Base-by-base conservation (phyloP, 64 coral and sea anemone species). In the Exaiptasia diaphana region DNA sequence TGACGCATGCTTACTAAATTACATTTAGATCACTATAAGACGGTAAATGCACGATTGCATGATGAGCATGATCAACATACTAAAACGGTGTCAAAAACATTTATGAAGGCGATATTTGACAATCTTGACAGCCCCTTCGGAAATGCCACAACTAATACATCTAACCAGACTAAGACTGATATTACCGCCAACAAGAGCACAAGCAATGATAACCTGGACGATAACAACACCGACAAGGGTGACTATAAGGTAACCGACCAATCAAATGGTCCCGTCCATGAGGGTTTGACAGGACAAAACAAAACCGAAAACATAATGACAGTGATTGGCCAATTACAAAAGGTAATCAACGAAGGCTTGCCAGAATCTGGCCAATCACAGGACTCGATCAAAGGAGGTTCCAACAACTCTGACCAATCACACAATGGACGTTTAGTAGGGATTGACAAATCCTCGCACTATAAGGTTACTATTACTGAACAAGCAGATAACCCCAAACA, bases 401-500 rank as follows among this genome's bases (percentile, higher is more conserved):
- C 11, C 61, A 9, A 37, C 30, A n/a, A 37, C 15, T 4, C 61
- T 65, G 61, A 18, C 61, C 61, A 36, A 35, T 65, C 61, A 27
- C 61, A 35, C 31, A 65, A 36, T 37, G 61, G 61, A 65, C 13
- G 61, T 65, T 65, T 65, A 65, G 38, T n/a, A n/a, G n/a, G n/a
- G n/a, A n/a, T n/a, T 20, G 30, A 65, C 32, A 37, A 65, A 35
- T 35, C 20, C 33, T 34, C 31, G 30, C 2, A 65, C 38, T n/a
- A n/a, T n/a, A n/a, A n/a, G n/a, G n/a, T n/a, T n/a, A n/a, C n/a
- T n/a, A n/a, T n/a, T n/a, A n/a, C n/a, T n/a, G n/a, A n/a, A n/a
- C n/a, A n/a, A n/a, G n/a, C n/a, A n/a, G n/a, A n/a, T n/a, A n/a
- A n/a, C n/a, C n/a, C n/a, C n/a, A n/a, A n/a, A n/a, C n/a, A n/a